Evolutionary conservation across 2,113 vertebrate genomes (phyloP).

Genomic region (Uria aalge): DNA sequence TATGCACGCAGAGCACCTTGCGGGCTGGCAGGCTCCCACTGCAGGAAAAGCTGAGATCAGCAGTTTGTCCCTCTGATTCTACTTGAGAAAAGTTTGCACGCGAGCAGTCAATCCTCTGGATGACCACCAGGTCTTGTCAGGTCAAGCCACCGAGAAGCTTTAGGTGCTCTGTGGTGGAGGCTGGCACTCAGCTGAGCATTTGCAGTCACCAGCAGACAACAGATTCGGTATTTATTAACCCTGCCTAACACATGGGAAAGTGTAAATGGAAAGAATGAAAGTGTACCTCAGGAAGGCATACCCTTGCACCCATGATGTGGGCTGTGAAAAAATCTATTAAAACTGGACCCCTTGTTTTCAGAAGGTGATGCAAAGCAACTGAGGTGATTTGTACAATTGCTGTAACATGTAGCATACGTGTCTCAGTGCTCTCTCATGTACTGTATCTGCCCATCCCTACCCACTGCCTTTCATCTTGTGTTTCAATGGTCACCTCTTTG

Average conservation of each 20-base stretch:
- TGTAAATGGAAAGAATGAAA: background rate
- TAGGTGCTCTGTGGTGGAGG: background rate
- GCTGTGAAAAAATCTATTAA: background rate
- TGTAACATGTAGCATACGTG: accelerated
- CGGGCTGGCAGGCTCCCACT: background rate
- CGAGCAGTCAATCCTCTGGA: background rate
- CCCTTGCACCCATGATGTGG: too few species aligned
- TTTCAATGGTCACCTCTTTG: background rate
- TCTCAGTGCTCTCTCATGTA: background rate
- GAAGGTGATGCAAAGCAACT: background rate
- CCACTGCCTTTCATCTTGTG: background rate
- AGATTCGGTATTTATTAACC: accelerated
- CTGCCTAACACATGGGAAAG: background rate
- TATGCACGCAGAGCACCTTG: accelerated
- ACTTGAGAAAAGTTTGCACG: background rate
- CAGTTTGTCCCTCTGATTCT: background rate
- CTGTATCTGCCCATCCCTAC: background rate
- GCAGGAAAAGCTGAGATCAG: background rate
- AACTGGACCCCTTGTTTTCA: background rate
- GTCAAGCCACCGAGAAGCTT: background rate
- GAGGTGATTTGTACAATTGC: background rate
- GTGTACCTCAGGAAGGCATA: background rate
- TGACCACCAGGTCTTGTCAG: accelerated
- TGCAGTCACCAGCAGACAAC: background rate
- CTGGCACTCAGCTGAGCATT: background rate